phyloP scores from a whole-genome alignment of 1,140 invertebrate genomes.

The Drosophila sp. region DNA sequence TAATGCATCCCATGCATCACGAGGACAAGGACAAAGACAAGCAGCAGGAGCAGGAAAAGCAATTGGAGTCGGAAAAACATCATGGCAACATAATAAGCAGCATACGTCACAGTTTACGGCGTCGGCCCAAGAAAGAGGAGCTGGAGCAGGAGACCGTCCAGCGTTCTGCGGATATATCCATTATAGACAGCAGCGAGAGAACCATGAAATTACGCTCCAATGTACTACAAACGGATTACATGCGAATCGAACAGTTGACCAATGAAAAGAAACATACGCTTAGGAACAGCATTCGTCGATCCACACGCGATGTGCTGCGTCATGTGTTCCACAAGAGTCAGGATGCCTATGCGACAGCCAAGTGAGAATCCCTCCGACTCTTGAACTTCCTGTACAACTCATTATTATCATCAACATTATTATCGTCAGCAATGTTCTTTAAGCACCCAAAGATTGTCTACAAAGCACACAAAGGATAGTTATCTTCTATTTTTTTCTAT shows the following conservation, averaged over 20 bases:
- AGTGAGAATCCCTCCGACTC: constrained; percentile 34
- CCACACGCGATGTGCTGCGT: constrained; percentile 76
- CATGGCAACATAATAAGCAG: constrained; percentile 51
- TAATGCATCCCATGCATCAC: constrained; percentile 66
- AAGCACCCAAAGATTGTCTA: constrained; percentile 68
- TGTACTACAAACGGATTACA: constrained; percentile 64
- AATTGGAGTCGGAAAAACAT: constrained; percentile 1
- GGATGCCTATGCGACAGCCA: constrained; percentile 71
- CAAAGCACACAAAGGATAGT: constrained; percentile 18
- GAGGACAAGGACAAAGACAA: constrained; percentile 1
- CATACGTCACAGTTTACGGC: constrained; percentile 76
- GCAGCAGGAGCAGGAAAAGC: constrained; percentile 20
- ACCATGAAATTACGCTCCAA: constrained; percentile 73
- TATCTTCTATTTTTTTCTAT: neutral
- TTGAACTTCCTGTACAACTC: neutral
- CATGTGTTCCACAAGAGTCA: constrained; percentile 82
- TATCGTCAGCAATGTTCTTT: constrained; percentile 7
- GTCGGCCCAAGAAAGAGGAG: constrained; percentile 57
- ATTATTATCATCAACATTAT: neutral
- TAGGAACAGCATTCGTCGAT: constrained; percentile 73
- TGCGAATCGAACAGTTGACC: constrained; percentile 72
- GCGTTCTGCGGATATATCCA: constrained; percentile 64
- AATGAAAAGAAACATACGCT: constrained; percentile 76
- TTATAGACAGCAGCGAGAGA: constrained; percentile 73
- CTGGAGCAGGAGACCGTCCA: neutral